A percentile compares a stretch with the other conserved stretches of the same genome.
Conservation (phyloP, 2,113 vertebrate genomes). For the Lamprotornis superbus region DNA sequence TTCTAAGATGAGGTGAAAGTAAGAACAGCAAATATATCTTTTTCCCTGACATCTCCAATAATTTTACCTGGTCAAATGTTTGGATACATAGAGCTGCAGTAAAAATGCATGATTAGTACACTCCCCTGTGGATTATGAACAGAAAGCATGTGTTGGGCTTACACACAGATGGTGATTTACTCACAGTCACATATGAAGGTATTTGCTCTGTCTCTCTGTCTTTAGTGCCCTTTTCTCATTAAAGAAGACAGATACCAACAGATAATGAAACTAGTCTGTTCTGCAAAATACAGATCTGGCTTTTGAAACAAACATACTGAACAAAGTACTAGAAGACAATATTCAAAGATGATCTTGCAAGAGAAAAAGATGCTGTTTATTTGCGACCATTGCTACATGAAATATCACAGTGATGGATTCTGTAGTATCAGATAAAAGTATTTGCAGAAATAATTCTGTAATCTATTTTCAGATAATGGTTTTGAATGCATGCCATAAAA, state of each 20-base stretch:
- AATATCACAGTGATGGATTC: not conserved
- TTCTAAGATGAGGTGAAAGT: conserved; percentile 59
- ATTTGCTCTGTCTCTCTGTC: conserved; percentile 32
- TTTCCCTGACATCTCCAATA: conserved; percentile 31
- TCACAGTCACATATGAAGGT: conserved; percentile 1
- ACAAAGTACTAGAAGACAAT: not conserved
- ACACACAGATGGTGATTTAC: conserved; percentile 30
- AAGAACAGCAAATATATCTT: conserved; percentile 61
- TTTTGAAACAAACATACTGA: not conserved
- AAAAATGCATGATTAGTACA: conserved; percentile 40
- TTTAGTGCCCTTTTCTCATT: conserved; percentile 20
- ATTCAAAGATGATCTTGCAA: not conserved
- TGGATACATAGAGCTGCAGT: conserved; percentile 22
- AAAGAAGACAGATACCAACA: conserved; percentile 40
- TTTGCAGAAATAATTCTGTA: not conserved
- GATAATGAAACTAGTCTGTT: not conserved
- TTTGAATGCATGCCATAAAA: not conserved
- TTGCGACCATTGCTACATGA: not conserved
- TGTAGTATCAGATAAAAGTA: not conserved
- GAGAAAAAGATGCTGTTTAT: not conserved
- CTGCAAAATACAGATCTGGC: not conserved
- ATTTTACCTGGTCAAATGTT: conserved; percentile 48
- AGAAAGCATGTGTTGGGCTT: conserved; percentile 27
- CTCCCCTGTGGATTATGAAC: conserved; percentile 24
- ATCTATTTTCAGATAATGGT: not conserved